Conservation (phyloP, 92 coral and sea anemone species). For the Parazoanthus atlanticus region DNA sequence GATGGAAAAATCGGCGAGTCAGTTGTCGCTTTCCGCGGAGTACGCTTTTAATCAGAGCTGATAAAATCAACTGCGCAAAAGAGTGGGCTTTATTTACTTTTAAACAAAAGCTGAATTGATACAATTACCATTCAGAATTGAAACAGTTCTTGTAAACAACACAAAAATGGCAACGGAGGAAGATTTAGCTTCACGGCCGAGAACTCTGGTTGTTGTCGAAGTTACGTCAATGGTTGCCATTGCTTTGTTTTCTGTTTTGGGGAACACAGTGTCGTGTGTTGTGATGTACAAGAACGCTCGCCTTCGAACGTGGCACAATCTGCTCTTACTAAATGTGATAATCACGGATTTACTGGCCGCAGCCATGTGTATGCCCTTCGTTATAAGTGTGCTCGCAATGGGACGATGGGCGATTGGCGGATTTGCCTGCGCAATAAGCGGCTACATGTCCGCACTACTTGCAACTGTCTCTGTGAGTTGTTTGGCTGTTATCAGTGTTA, state of each 20-base stretch:
- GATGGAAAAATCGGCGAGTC: not conserved
- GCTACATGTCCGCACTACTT: slow-evolving; percentile 57
- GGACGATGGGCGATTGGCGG: slow-evolving; percentile 60
- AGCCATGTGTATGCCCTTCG: slow-evolving; percentile 48
- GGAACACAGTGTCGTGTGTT: slow-evolving; percentile 62
- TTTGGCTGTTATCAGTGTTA: slow-evolving; percentile 69
- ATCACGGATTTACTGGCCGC: slow-evolving; percentile 68
- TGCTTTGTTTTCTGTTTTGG: slow-evolving; percentile 46
- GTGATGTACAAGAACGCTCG: slow-evolving; percentile 72
- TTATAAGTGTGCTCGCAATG: slow-evolving; percentile 49
- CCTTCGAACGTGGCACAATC: slow-evolving; percentile 80
- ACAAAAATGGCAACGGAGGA: slow-evolving; percentile 33
- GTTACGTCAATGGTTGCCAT: slow-evolving; percentile 44
- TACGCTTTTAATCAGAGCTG: not conserved
- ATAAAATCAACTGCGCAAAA: not conserved
- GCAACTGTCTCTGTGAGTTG: slow-evolving; percentile 57
- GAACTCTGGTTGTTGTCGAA: slow-evolving; percentile 56
- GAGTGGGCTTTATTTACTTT: not conserved
- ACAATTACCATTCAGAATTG: not conserved
- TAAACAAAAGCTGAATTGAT: slow-evolving; percentile 5
- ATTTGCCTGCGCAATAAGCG: slow-evolving; percentile 55
- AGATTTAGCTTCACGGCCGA: slow-evolving; percentile 59
- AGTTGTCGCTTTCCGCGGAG: not conserved
- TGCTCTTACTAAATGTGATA: slow-evolving; percentile 67
- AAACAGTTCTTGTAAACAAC: not conserved